These are phyloP conservation scores for Scomber scombrus DNA, from an alignment of 2,113 vertebrate species.

Conservation along the genomic window DNA sequence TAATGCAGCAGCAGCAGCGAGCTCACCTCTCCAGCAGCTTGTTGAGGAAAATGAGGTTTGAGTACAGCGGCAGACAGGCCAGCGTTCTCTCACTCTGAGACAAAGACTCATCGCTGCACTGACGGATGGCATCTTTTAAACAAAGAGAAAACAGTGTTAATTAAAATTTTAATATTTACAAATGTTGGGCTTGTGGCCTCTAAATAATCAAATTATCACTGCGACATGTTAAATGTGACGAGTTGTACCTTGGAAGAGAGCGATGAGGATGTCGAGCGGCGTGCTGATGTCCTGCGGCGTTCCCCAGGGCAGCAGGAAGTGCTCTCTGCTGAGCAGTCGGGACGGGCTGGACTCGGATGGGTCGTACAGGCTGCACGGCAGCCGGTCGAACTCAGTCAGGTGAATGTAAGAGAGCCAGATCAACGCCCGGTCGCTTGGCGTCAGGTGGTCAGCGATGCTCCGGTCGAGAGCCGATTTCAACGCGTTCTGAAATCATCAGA, in stretches of 20 bases:
- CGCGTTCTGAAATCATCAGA: slow-evolving; percentile 82
- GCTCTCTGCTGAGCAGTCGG: slow-evolving; percentile 88
- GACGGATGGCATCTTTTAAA: slow-evolving; percentile 87
- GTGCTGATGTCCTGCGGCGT: slow-evolving; percentile 86
- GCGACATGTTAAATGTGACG: too few relatives aligned
- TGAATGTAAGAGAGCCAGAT: slow-evolving; percentile 95
- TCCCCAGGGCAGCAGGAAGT: slow-evolving; percentile 92
- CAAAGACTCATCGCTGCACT: slow-evolving; percentile 87
- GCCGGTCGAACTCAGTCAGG: slow-evolving; percentile 90
- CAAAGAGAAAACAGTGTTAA: not conserved
- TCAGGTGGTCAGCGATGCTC: slow-evolving; percentile 58
- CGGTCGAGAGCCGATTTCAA: slow-evolving; percentile 83
- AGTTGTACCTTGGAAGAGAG: slow-evolving; percentile 90
- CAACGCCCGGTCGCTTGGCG: slow-evolving; percentile 86
- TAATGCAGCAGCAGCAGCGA: not conserved
- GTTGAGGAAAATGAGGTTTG: slow-evolving; percentile 89
- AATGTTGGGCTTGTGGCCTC: too few relatives aligned
- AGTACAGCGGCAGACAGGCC: slow-evolving; percentile 91
- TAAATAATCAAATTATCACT: too few relatives aligned
- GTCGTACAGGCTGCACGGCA: slow-evolving; percentile 90
- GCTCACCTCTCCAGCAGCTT: slow-evolving; percentile 89
- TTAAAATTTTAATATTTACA: not conserved
- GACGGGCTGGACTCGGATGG: slow-evolving; percentile 89
- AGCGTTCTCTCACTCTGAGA: slow-evolving; percentile 81
- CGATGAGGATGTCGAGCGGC: slow-evolving; percentile 85